Conservation (phyloP, 2,797 vertebrate species). For the Cyprinodon diabolis region DNA sequence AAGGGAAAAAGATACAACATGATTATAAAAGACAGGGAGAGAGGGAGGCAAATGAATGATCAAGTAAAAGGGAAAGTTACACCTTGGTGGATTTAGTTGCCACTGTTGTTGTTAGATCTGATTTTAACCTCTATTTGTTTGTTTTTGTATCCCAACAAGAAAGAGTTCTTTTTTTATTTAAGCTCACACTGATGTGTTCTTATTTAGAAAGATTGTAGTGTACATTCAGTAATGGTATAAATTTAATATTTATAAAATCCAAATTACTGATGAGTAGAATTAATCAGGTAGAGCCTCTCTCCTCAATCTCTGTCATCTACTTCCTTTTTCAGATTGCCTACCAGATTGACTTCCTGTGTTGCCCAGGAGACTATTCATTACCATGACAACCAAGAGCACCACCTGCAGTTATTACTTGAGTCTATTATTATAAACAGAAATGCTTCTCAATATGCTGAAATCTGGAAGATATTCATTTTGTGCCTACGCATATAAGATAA, state of each 20-base stretch:
- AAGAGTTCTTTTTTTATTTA: slow-evolving; percentile 21
- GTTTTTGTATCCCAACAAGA: slow-evolving; percentile 39
- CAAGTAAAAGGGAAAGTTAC: slow-evolving; percentile 13
- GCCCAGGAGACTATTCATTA: slow-evolving; percentile 77
- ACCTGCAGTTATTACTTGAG: slow-evolving; percentile 66
- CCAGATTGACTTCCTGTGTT: slow-evolving; percentile 78
- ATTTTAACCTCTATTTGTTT: slow-evolving; percentile 45
- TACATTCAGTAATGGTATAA: slow-evolving; percentile 35
- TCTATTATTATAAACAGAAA: slow-evolving; percentile 64
- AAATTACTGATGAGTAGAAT: slow-evolving; percentile 65
- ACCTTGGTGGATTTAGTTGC: slow-evolving; percentile 36
- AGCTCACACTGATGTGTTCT: slow-evolving; percentile 25
- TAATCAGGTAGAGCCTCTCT: slow-evolving; percentile 57
- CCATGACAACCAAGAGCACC: slow-evolving; percentile 72
- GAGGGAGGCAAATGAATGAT: slow-evolving; percentile 3
- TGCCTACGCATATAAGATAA: slow-evolving; percentile 3
- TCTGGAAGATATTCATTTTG: slow-evolving; percentile 19
- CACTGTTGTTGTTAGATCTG: slow-evolving; percentile 19
- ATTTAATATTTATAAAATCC: slow-evolving; percentile 45
- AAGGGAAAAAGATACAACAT: not conserved
- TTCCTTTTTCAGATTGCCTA: slow-evolving; percentile 70
- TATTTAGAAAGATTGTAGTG: slow-evolving; percentile 43
- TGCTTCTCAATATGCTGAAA: slow-evolving; percentile 21
- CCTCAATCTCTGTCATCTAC: slow-evolving; percentile 68
- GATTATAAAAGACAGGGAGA: not conserved